Evolutionary conservation across 92 coral and sea anemone species (phyloP).

Genomic region (Parazoanthus darwini): DNA sequence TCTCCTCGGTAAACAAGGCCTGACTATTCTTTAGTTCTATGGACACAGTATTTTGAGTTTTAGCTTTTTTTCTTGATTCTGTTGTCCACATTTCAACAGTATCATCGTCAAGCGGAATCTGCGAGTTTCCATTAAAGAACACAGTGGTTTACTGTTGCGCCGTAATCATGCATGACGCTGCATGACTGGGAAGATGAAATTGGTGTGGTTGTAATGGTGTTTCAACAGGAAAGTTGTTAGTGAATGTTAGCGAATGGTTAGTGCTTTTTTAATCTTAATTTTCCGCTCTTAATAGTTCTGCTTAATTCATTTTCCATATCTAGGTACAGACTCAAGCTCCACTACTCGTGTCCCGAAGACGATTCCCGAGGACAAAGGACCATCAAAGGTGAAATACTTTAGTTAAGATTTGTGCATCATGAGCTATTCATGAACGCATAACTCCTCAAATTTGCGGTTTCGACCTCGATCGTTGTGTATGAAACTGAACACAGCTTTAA

Average conservation of each 20-base stretch:
- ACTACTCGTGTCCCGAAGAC: neutral
- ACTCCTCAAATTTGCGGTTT: neutral
- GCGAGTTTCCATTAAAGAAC: no score
- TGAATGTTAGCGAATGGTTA: neutral
- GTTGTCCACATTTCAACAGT: no score
- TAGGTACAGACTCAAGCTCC: conserved; percentile 1
- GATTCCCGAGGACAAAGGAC: conserved; percentile 10
- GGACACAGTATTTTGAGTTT: no score
- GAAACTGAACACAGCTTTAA: no score
- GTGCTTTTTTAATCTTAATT: neutral
- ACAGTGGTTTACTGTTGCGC: neutral
- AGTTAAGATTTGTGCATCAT: neutral
- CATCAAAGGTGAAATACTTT: neutral
- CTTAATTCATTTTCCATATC: neutral
- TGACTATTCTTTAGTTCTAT: no score
- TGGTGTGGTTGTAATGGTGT: neutral
- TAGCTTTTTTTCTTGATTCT: no score
- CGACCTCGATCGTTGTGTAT: no score
- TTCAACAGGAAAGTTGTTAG: neutral
- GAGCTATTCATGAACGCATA: neutral
- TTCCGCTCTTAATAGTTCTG: neutral
- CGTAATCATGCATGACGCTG: neutral
- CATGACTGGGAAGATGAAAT: neutral
- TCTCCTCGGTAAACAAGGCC: no score
- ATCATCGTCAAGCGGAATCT: no score